A percentile compares a stretch with the other conserved stretches of the same genome.
Conservation (phyloP, 2,113 vertebrate genomes). For the Cygnus atratus region DNA sequence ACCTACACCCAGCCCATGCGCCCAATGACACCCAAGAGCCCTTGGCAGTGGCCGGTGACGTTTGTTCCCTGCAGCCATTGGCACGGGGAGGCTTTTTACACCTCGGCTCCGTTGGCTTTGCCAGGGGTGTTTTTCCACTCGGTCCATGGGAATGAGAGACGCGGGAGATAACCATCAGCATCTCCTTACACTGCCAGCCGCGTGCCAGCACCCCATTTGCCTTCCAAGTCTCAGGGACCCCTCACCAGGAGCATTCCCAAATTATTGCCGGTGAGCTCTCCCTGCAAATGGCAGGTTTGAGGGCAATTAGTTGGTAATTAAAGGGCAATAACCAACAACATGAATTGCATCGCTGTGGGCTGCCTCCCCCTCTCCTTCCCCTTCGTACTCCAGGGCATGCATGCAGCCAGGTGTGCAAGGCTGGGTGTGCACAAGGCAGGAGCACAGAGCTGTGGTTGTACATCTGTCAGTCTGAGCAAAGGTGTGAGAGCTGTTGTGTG, state of each 20-base stretch:
- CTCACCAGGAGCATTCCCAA: neutral
- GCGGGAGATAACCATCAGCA: neutral
- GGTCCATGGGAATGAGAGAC: neutral
- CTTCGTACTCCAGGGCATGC: neutral
- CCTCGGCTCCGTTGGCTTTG: neutral
- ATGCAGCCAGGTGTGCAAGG: rapidly evolving
- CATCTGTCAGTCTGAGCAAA: neutral
- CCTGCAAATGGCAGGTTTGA: neutral
- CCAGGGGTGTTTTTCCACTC: constrained; percentile 22
- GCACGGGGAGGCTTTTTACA: neutral
- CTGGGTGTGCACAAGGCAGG: neutral
- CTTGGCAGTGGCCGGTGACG: too few relatives aligned
- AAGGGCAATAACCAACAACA: neutral
- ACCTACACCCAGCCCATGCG: neutral
- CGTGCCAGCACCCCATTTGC: neutral
- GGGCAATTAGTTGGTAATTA: neutral
- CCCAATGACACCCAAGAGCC: neutral
- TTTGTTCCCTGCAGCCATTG: neutral
- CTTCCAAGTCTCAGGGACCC: neutral
- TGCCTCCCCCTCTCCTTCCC: neutral
- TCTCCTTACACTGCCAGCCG: neutral
- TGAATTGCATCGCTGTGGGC: neutral
- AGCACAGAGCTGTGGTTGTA: neutral
- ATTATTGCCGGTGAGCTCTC: neutral
- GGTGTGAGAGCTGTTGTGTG: neutral